Conservation (phyloP, 2,113 vertebrate genomes). For the Clarias macrocephalus region DNA sequence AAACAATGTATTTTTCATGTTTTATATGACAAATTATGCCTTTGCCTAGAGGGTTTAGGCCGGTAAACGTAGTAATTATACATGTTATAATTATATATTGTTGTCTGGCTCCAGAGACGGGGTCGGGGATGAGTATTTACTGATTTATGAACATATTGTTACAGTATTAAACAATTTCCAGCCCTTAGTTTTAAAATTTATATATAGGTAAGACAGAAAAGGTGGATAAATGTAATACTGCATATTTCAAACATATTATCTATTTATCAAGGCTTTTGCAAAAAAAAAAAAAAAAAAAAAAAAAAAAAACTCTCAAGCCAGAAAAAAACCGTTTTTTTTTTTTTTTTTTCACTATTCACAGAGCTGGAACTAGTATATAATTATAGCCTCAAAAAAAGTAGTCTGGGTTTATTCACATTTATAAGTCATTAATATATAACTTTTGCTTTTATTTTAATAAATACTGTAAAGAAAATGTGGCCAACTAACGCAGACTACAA, state of each 20-base stretch:
- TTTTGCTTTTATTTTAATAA: not conserved
- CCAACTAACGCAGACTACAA: not conserved
- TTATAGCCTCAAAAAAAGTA: not conserved
- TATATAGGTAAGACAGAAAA: not conserved
- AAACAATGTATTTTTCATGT: conserved; percentile 49
- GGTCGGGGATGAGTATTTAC: not conserved
- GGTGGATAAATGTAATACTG: not conserved
- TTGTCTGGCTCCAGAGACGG: not conserved
- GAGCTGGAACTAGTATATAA: not conserved
- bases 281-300: not conserved
- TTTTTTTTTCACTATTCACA: not conserved
- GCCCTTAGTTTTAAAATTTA: not conserved
- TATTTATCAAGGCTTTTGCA: not conserved
- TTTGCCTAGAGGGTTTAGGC: conserved; percentile 3
- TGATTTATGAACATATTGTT: not conserved
- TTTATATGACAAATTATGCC: conserved; percentile 29
- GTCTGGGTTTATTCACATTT: not conserved
- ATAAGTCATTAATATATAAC: not conserved
- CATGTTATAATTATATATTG: too few species aligned
- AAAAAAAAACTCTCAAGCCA: not conserved
- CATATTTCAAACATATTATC: not conserved
- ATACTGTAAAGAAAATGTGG: not conserved
- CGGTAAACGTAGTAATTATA: not conserved
- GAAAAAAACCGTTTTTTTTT: not conserved
- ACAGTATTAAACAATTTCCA: not conserved